Percentiles rank a stretch among this genome's conserved stretches.
Conservation (phyloP, 2,888 invertebrate species). For the Drosophila putrida region DNA sequence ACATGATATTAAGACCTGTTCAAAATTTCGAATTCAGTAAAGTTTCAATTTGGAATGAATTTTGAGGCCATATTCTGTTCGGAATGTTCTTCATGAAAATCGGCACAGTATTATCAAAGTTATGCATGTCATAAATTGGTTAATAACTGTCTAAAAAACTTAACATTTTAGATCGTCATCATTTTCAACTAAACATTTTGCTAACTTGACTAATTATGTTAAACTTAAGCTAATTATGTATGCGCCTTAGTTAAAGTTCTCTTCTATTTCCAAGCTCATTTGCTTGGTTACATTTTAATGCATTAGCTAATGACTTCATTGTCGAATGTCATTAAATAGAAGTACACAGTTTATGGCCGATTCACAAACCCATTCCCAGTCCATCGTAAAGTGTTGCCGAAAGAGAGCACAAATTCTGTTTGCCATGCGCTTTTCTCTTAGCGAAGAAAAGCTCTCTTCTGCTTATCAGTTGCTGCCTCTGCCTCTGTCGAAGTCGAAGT, state of each 20-base stretch:
- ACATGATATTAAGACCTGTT: too few relatives aligned
- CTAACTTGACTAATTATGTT: not conserved
- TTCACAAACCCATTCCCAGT: conserved; percentile 8
- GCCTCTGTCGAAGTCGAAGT: conserved; percentile 8
- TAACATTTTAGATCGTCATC: not conserved
- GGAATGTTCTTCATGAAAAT: too few relatives aligned
- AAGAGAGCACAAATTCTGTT: conserved; percentile 23
- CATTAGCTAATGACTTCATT: conserved; percentile 45
- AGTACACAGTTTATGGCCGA: conserved; percentile 26
- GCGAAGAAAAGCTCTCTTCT: conserved; percentile 48
- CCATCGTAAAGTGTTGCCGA: not conserved
- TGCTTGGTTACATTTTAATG: conserved; percentile 11
- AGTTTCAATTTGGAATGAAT: too few relatives aligned
- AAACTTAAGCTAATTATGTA: not conserved
- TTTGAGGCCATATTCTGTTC: too few relatives aligned
- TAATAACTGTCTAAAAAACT: too few relatives aligned
- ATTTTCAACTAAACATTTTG: not conserved
- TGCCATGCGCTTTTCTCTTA: conserved; percentile 4
- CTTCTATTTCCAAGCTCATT: not conserved
- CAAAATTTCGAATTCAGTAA: too few relatives aligned
- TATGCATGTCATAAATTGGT: too few relatives aligned
- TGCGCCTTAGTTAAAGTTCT: not conserved
- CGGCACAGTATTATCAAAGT: too few relatives aligned
- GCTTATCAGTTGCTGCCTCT: conserved; percentile 49
- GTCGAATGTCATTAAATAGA: conserved; percentile 25